Evolutionary conservation across 2,888 invertebrate species (phyloP), one percentile per base, ranked within the genome.

Genomic region (Nomada lathburiana): DNA sequence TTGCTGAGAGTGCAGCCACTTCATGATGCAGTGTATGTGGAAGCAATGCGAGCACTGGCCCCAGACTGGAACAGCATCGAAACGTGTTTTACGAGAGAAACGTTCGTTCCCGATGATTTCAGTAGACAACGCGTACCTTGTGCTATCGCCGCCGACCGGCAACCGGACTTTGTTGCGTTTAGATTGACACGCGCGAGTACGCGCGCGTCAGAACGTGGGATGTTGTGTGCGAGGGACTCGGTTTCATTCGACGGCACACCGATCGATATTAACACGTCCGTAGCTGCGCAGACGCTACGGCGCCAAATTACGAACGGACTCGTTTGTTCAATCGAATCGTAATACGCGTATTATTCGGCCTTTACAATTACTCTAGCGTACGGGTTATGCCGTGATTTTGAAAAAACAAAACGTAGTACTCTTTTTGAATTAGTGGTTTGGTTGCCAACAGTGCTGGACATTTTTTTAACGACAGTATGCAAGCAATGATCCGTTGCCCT

Each of bases 11-110:
- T 99, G 98, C 69, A 99, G 95, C 99, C 99, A 99, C 96, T 99
- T 99, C 94, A 98, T 98, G 92, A 99, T 99, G 95, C 99, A 99
- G 94, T 99, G 99, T 94, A 99, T 99, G 94, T 99, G 99, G 94
- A 99, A 99, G 94, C 99, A 99, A 95, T 99, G 99, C 11, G 98
- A 98, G 94, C 99, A 99, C 92, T 98, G 97, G 81, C 99, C 99
- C 98, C 99, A 99, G 87, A 99, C 99, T 95, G 94, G 60, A 87
- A 87, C 75, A 76, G n/a, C 42, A 70, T 60, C 80, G 81, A 55
- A 29, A 59, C 60, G 55, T 65, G 26, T 62, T 50, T 76, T 72
- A 72, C 29, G 23, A 52, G n/a, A 23, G 71, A 23, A 29, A 62
- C 10, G 50, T 63, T 23, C 13, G 7, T 20, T 53, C 18, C 36